Percentiles rank a stretch among this genome's conserved stretches.
Conservation (phyloP, 2,113 vertebrate species). For the Pithys albifrons region DNA sequence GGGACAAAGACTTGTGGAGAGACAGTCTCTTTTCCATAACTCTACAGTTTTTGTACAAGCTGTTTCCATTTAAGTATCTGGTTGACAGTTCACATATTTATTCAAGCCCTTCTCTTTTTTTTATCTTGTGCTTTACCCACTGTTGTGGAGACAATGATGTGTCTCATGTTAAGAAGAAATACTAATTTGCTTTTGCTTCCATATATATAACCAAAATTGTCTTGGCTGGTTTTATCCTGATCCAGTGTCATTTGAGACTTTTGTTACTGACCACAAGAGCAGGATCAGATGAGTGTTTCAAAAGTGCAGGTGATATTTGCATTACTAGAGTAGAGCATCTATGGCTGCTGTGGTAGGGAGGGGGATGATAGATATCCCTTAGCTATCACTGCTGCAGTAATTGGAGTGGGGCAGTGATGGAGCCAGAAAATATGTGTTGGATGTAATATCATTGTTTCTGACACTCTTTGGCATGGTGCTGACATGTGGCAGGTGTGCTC, state of each 20-base stretch:
- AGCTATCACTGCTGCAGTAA: background rate
- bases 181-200: background rate
- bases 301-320: background rate
- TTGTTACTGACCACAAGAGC: background rate
- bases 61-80: background rate
- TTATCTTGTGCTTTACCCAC: background rate
- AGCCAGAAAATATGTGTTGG: rapidly evolving
- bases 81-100: background rate
- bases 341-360: background rate
- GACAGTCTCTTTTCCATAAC: background rate
- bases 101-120: background rate
- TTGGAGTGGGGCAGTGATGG: background rate
- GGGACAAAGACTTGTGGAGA: background rate
- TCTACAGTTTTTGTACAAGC: background rate
- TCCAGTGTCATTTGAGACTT: background rate
- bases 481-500: background rate
- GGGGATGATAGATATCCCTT: background rate
- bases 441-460: background rate
- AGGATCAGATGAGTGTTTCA: rapidly evolving
- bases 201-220: background rate
- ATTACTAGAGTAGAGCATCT: background rate
- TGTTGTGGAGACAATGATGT: background rate
- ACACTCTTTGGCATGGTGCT: background rate
- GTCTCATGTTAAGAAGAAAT: background rate
- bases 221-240: background rate